Base-by-base conservation (phyloP, 2,797 vertebrate genomes). In the Macrochelys suwanniensis region DNA sequence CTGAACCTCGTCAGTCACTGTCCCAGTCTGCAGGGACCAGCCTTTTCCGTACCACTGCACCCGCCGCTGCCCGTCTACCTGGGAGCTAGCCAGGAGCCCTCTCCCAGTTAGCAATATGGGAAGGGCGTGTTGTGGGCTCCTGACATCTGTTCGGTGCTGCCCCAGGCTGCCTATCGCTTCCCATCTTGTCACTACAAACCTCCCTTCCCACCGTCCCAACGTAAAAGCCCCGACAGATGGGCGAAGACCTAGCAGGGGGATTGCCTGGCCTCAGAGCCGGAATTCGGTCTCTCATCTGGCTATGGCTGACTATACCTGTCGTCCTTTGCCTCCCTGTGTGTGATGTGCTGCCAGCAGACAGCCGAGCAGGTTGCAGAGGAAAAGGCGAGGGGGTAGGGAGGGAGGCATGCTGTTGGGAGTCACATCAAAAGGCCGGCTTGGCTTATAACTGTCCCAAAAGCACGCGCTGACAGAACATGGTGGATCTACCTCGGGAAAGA, bases 101-200 rank as follows among this genome's bases (percentile, higher is more conserved):
- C 71, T 76, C 42, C 42, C 42, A 4, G 25, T 47, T 45, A 76
- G 12, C 42, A 42, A 45, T 25, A 74, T 45, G 74, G 23, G 45
- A 28, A 21, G 17, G n/a, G n/a, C n/a, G 6, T 21, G 19, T 19
- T 23, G n/a, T 19, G 3, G 8, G 3, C 16, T 7, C 6, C 25
- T 5, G 13, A 16, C 74, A 31, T 49, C 74, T 77, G 42, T 49
- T 45, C 26, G 11, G 25, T 13, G 45, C 26, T 77, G 26, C 45
- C 45, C 45, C 42, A 7, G 74, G 45, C 45, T 49, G 45, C 74
- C 45, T 15, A 5, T 23, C 31, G 13, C 3, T 6, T 49, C 54
- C 6, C 1, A 3, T 33, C 13, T 6, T 37, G 25, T 33, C 15
- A 11, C 47, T 5, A 11, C 57, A 33, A 13, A 19, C 7, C 47